Conservation (phyloP, 2,797 vertebrate species). For the Coregonus suidteri region DNA sequence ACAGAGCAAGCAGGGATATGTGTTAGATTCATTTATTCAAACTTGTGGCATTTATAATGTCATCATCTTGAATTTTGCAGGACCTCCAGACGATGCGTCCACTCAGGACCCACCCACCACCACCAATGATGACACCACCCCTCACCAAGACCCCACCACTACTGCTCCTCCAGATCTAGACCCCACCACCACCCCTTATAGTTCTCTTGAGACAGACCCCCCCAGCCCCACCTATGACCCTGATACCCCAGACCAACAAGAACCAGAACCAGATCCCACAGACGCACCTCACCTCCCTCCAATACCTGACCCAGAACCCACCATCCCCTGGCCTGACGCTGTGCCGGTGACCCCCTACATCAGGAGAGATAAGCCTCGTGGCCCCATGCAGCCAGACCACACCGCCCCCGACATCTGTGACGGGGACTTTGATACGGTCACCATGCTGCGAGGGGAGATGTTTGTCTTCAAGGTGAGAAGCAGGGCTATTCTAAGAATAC, state of each 20-base stretch:
- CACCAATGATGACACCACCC: constrained; percentile 9
- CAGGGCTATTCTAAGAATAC: not conserved
- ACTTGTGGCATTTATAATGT: constrained; percentile 20
- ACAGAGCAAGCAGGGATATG: not conserved
- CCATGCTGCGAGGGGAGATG: constrained; percentile 94
- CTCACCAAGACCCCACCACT: constrained; percentile 35
- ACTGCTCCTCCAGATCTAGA: constrained; percentile 34
- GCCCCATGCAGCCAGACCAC: constrained; percentile 78
- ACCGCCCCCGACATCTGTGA: constrained; percentile 89
- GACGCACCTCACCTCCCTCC: constrained; percentile 35
- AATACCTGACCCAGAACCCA: constrained; percentile 73
- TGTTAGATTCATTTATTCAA: constrained; percentile 12
- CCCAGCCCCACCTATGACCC: constrained; percentile 52
- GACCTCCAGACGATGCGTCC: constrained; percentile 33
- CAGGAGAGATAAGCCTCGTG: constrained; percentile 44
- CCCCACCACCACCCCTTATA: constrained; percentile 28
- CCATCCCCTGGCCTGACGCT: constrained; percentile 59
- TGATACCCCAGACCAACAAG: constrained; percentile 65
- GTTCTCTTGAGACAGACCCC: constrained; percentile 50
- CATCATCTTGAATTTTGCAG: constrained; percentile 24
- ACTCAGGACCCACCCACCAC: constrained; percentile 51
- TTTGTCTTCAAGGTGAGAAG: constrained; percentile 94
- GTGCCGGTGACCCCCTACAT: constrained; percentile 64
- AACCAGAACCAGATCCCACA: constrained; percentile 60
- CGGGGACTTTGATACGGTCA: constrained; percentile 91